Evolutionary conservation across 2,113 vertebrate species (phyloP).

Genomic region (Garra rufa): DNA sequence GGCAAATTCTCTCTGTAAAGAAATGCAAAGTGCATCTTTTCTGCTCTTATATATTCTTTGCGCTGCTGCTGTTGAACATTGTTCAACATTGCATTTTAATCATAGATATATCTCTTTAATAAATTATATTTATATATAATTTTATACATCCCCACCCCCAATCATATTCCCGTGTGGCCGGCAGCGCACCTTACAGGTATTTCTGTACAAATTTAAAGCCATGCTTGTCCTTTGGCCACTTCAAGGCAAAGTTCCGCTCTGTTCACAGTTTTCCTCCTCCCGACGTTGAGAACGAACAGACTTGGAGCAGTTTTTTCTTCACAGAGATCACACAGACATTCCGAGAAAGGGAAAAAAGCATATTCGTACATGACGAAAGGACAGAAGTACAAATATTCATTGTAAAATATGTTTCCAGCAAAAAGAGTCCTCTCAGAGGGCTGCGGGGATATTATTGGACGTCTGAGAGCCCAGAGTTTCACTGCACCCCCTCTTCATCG

Average conservation of each 20-base stretch:
- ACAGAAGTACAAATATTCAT: conserved; percentile 66
- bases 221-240: conserved; percentile 43
- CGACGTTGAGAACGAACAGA: conserved; percentile 45
- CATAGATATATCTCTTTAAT: conserved; percentile 82
- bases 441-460: too few relatives aligned
- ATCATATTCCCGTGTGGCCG: conserved; percentile 57
- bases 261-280: conserved; percentile 28
- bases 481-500: conserved; percentile 93
- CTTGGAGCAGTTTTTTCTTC: conserved; percentile 58
- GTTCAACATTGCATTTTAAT: conserved; percentile 68
- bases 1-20: conserved; percentile 75
- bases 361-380: conserved; percentile 76
- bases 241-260: conserved; percentile 17
- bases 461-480: too few relatives aligned
- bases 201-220: conserved; percentile 53
- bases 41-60: conserved; percentile 55
- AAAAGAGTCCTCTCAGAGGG: conserved; percentile 67
- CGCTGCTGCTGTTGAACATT: conserved; percentile 55
- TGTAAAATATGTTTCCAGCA: conserved; percentile 68
- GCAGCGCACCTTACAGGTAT: conserved; percentile 61
- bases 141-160: conserved; percentile 71
- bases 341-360: conserved; percentile 56
- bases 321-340: conserved; percentile 65
- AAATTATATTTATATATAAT: conserved; percentile 77
- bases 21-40: conserved; percentile 65